Evolutionary conservation across 2,797 vertebrate species (phyloP).

Genomic region (Pangasius djambal): DNA sequence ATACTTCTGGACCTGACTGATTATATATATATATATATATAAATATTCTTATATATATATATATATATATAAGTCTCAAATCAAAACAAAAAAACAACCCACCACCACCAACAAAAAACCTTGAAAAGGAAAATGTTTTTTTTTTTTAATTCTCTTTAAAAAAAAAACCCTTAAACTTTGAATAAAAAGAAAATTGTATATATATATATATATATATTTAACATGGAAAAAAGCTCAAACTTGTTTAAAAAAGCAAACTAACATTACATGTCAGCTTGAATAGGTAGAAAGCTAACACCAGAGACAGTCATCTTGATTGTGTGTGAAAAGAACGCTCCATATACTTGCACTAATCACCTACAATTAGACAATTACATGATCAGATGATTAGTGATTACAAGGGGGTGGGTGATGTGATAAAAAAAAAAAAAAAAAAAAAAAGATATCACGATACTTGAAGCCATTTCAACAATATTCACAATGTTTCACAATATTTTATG

Average conservation of each 20-base stretch:
- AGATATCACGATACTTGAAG: not conserved
- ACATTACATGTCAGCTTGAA: not conserved
- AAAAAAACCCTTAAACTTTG: no score
- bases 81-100: no score
- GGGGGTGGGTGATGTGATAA: not conserved
- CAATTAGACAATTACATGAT: constrained; percentile 32
- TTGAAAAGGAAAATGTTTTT: no score
- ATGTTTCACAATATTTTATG: not conserved
- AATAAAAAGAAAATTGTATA: not conserved
- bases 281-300: not conserved
- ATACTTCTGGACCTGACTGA: no score
- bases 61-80: not conserved
- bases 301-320: not conserved
- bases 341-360: constrained; percentile 52
- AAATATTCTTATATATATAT: no score
- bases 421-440: not conserved
- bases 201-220: no score
- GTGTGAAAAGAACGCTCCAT: constrained; percentile 20
- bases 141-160: no score
- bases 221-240: no score
- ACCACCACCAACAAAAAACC: not conserved
- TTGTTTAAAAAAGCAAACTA: not conserved
- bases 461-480: no score
- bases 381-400: constrained; percentile 29
- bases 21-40: no score